Evolutionary conservation across 1,140 invertebrate genomes (phyloP).

Genomic region (Ceratina calcarata): DNA sequence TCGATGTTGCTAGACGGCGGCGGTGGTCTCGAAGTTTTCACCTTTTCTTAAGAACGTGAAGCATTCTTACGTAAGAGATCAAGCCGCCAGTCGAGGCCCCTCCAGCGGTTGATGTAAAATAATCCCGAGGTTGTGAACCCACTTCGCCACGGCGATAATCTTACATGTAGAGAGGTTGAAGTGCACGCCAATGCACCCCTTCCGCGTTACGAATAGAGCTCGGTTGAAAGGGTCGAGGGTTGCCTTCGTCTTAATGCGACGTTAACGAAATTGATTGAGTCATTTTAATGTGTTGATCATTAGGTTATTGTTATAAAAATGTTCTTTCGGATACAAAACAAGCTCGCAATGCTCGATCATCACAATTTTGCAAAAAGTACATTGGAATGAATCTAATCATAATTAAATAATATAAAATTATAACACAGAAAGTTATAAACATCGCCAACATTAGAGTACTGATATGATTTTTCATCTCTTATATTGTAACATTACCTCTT

Average conservation of each 20-base stretch:
- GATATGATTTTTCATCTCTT: too few species aligned
- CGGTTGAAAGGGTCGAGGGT: background rate
- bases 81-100: constrained; percentile 3
- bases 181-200: background rate
- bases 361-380: too few species aligned
- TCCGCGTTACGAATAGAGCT: too few species aligned
- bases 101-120: constrained; percentile 30
- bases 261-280: background rate
- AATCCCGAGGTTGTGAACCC: constrained; percentile 30
- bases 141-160: constrained; percentile 10
- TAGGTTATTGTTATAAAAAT: background rate
- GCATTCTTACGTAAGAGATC: constrained; percentile 14
- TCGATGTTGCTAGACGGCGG: background rate
- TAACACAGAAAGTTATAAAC: too few species aligned
- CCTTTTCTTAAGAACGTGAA: constrained; percentile 10
- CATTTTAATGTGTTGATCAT: too few species aligned
- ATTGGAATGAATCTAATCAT: too few species aligned
- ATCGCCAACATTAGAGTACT: too few species aligned
- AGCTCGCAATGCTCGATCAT: too few species aligned
- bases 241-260: background rate
- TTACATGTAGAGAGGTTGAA: background rate
- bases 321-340: background rate
- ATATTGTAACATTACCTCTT: too few species aligned
- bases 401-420: too few species aligned
- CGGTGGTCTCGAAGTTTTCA: constrained; percentile 22